Base-by-base conservation (phyloP, 2,797 vertebrate species). In the Erethizon dorsatum region DNA sequence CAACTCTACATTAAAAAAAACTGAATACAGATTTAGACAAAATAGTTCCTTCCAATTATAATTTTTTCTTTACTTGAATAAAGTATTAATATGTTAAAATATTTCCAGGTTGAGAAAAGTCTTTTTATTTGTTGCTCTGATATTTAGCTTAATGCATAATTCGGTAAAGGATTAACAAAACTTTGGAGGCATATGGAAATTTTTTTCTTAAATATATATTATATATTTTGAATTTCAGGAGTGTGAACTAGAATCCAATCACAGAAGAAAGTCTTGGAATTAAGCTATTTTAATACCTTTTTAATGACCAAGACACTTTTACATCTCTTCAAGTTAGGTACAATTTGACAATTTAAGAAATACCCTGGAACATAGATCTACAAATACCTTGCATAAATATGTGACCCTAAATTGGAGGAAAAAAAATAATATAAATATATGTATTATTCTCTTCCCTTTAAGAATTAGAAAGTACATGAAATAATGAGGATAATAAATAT, bases 301-400 rank as follows among this genome's bases (percentile, higher is more conserved):
- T 92, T 89, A 84, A 52, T 84, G 31, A 63, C 50, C 7, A 59
- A 93, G 78, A 91, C 9, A 87, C 24, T 69, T 84, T 75, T 83
- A 91, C 90, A 54, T 41, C 91, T 82, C 59, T 95, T 96, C 83
- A 92, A 20, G 15, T 5, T 83, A 90, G 52, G 93, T 11, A 89
- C 5, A 57, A 73, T 31, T 63, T 89, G 82, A 92, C 14, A 92
- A 87, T 47, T 65, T 83, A 87, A 94, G 77, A 95, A 83, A 83
- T 94, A 69, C 10, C 87, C 87, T 92, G 59, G 71, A 90, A 91
- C 89, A 94, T 67, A 85, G 22, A 86, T 83, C 7, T 79, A 75
- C 56, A 83, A 87, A 26, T 45, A 94, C 45, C 18, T 92, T 96
- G 37, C 69, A 90, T 94, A 96, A 96, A 96, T 92, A 94, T 47